Percentiles rank a stretch among this genome's conserved stretches.
These are phyloP conservation scores for Oscheius sp. DNA, from an alignment of 2,888 invertebrate genomes.

Conservation along the genomic window DNA sequence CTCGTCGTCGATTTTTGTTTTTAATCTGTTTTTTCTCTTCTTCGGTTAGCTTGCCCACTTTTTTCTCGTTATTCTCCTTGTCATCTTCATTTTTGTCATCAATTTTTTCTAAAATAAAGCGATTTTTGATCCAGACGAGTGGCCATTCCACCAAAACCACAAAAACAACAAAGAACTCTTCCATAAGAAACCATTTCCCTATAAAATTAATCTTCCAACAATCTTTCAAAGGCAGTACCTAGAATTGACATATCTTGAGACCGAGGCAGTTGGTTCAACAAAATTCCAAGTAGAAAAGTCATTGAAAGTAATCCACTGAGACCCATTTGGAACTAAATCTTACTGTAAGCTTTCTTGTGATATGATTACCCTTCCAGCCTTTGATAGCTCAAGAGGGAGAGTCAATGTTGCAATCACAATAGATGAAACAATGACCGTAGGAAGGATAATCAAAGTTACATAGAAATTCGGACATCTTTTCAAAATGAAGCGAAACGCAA, in stretches of 20 bases:
- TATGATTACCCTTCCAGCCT: background rate
- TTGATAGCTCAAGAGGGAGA: background rate
- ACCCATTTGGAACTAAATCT: too few species aligned
- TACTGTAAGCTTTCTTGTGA: background rate
- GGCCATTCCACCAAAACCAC: too few species aligned
- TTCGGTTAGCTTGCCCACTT: too few species aligned
- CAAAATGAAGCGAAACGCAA: background rate
- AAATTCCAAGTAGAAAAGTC: conserved; percentile 1
- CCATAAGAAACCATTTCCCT: background rate
- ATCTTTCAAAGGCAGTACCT: too few species aligned
- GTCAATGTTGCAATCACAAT: background rate
- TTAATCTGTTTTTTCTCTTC: too few species aligned
- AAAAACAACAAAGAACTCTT: conserved; percentile 6
- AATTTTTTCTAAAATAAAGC: too few species aligned
- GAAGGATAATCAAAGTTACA: background rate
- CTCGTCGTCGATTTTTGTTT: too few species aligned
- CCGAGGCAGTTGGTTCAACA: background rate
- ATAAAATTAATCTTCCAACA: too few species aligned
- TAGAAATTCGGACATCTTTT: background rate
- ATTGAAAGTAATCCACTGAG: background rate
- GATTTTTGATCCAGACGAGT: too few species aligned
- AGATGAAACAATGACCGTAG: background rate
- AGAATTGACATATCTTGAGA: background rate
- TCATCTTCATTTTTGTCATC: too few species aligned
- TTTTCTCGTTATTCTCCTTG: too few species aligned